Conservation (phyloP, 2,113 vertebrate genomes). For the Myodes glareolus region DNA sequence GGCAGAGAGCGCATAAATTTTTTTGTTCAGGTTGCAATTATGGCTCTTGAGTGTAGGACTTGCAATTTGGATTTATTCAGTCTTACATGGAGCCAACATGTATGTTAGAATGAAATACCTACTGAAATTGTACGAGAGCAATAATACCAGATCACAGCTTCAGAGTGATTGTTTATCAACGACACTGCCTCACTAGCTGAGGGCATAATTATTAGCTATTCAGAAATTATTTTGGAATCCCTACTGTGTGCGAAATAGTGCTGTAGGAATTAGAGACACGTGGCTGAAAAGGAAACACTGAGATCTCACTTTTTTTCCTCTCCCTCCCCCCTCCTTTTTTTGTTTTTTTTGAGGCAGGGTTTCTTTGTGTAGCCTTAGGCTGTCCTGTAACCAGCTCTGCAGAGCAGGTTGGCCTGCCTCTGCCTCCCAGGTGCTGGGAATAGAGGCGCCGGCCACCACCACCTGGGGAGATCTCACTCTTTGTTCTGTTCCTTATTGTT, state of each 20-base stretch:
- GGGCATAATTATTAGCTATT: neutral
- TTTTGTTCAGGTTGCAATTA: neutral
- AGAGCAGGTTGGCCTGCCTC: neutral
- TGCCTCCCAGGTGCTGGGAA: neutral
- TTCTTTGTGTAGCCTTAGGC: neutral
- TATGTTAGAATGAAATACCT: constrained; percentile 29
- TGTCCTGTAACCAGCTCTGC: neutral
- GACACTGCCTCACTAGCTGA: neutral
- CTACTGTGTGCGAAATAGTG: constrained; percentile 4
- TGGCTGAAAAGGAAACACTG: neutral
- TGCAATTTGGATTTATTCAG: constrained; percentile 28
- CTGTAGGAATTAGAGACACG: constrained; percentile 19
- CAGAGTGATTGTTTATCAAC: constrained; percentile 21
- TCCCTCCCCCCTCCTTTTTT: too few species aligned
- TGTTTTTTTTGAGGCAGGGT: neutral
- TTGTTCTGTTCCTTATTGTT: neutral
- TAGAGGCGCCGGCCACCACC: neutral
- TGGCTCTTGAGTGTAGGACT: constrained; percentile 7
- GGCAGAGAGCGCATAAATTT: neutral
- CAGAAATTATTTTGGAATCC: neutral
- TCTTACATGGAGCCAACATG: constrained; percentile 17
- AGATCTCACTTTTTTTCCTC: neutral
- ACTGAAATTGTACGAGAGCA: neutral
- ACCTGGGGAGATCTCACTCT: neutral
- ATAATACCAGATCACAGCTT: neutral